Base-by-base conservation (phyloP, 2,888 invertebrate genomes). In the Chrysina gloriosa region DNA sequence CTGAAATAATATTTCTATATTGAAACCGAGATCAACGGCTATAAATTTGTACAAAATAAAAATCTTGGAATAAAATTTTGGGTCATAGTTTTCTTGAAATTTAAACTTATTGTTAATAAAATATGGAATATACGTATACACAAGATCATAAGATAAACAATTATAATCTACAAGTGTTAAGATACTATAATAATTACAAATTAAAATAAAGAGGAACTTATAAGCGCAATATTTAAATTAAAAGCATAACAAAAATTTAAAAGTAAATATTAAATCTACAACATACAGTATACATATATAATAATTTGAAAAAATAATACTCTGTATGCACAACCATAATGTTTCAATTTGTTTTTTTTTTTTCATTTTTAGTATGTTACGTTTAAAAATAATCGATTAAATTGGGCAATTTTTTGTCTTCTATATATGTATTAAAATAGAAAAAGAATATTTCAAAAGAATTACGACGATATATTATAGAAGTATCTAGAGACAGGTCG, bases 281-380 rank as follows among this genome's bases (percentile, higher is more conserved):
- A 63, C 47, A 48, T 48, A 47, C 47, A 47, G 48, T 63, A 48
- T 63, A 63, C 47, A 63, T 47, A 63, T 63, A 25, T 52, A 50
- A 63, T 47, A 64, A 45, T 58, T 58, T 58, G 58, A 68, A 42
- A 64, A 68, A 77, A 77, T 76, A 77, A 76, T 76, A 79, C 74
- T 76, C 74, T 73, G 52, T 76, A 50, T 76, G 78, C 79, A 80
- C 79, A 79, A 80, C 80, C 79, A 74, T 70, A 39, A 48, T 64
- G 48, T 69, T 63, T 52, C 61, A 67, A 52, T 63, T 63, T 42
- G 52, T 23, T 64, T 36, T 48, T 65, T 63, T 66, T 65, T 54
- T 65, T 47, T 61, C 23, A 23, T 27, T 63, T 63, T 21, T 42
- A n/a, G n/a, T n/a, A n/a, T 66, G 47, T 65, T 56, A 25, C 36